Conservation (phyloP, 1,140 invertebrate species). For the Drosophila melanogaster region DNA sequence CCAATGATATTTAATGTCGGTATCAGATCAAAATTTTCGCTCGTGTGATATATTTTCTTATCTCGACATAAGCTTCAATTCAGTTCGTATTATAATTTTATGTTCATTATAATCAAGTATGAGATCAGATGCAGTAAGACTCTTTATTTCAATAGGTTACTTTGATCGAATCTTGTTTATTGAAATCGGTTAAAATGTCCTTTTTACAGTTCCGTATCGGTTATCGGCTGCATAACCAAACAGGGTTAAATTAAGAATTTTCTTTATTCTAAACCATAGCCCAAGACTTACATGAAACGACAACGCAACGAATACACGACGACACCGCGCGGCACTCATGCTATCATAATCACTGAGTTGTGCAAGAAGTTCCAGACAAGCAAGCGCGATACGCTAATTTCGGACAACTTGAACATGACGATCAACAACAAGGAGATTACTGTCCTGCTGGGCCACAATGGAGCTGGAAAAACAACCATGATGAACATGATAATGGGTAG, state of each 20-base stretch:
- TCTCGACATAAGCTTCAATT: too few species aligned
- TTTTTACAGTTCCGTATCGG: conserved; percentile 9
- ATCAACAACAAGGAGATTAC: conserved; percentile 86
- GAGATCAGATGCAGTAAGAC: too few species aligned
- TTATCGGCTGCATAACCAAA: too few species aligned
- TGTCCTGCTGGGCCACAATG: conserved; percentile 90
- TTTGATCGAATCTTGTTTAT: neutral
- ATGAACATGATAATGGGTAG: conserved; percentile 86
- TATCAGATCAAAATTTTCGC: too few species aligned
- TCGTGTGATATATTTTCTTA: too few species aligned
- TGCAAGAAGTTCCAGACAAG: conserved; percentile 68
- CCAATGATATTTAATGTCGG: too few species aligned
- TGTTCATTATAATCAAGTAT: neutral
- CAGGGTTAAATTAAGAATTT: neutral
- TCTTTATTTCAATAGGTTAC: neutral
- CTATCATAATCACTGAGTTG: conserved; percentile 75
- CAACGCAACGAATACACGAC: conserved; percentile 72
- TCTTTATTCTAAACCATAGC: conserved; percentile 22
- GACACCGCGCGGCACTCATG: conserved; percentile 52
- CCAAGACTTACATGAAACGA: conserved; percentile 65
- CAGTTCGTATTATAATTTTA: neutral
- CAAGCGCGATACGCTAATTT: conserved; percentile 65
- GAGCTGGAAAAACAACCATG: conserved; percentile 90
- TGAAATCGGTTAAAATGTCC: neutral
- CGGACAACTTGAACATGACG: conserved; percentile 76